phyloP scores from a whole-genome alignment of 1,140 invertebrate species.

The Neuroterus valhalla region DNA sequence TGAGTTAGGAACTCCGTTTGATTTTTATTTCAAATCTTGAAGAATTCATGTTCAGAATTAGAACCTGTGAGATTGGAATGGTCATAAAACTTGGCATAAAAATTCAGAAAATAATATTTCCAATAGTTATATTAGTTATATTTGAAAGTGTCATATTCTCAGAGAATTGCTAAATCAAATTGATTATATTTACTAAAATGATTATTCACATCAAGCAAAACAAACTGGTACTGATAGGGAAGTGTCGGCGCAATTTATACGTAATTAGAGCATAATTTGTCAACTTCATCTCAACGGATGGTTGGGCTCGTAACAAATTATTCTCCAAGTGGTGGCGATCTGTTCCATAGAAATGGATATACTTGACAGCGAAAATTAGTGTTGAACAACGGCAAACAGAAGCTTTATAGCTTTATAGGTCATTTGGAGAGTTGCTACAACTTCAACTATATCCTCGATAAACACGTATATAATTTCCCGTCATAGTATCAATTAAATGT shows the following conservation, averaged over 20 bases:
- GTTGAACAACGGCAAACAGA: constrained; percentile 4
- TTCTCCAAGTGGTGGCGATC: constrained; percentile 34
- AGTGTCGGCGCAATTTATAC: constrained; percentile 44
- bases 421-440: constrained; percentile 11
- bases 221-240: background rate
- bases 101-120: too few species aligned
- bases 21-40: too few species aligned
- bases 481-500: constrained; percentile 7
- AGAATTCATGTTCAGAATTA: too few species aligned
- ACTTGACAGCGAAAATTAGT: constrained; percentile 13
- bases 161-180: background rate
- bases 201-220: background rate
- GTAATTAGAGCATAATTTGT: constrained; percentile 57
- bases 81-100: too few species aligned
- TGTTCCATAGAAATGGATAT: constrained; percentile 6
- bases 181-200: background rate
- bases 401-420: constrained; percentile 22
- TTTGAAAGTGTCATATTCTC: too few species aligned
- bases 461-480: constrained; percentile 8
- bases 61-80: too few species aligned
- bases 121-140: too few species aligned
- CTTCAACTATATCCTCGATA: constrained; percentile 4
- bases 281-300: constrained; percentile 35
- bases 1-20: too few species aligned
- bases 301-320: constrained; percentile 40